Conservation (phyloP, 1,140 invertebrate species). For the Trypoxylus dichotomus region DNA sequence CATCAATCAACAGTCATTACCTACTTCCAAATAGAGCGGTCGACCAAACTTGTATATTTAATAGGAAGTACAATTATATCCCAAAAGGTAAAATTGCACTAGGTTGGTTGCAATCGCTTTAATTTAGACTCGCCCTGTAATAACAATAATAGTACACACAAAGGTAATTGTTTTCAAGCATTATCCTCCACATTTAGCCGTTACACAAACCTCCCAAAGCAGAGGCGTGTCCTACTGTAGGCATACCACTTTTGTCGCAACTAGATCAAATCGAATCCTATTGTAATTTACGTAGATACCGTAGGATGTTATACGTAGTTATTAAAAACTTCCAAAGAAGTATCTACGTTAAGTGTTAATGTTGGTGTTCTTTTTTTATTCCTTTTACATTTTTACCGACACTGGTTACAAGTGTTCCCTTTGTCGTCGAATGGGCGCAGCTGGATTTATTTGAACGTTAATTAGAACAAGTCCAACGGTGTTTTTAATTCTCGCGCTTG, state of each 20-base stretch:
- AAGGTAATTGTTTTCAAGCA: neutral
- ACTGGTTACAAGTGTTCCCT: neutral
- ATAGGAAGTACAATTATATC: too few relatives aligned
- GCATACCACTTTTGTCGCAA: neutral
- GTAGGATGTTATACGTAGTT: neutral
- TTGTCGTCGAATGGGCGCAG: neutral
- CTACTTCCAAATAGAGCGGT: too few relatives aligned
- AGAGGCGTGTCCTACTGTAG: neutral
- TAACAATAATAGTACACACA: neutral
- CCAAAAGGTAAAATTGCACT: too few relatives aligned
- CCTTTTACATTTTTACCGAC: neutral
- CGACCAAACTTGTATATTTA: too few relatives aligned
- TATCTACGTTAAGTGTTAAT: neutral
- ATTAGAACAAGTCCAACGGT: conserved; percentile 7
- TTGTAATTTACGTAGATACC: neutral
- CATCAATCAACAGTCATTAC: too few relatives aligned
- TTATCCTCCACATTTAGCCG: too few relatives aligned
- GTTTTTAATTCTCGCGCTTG: conserved; percentile 5
- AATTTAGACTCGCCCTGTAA: neutral
- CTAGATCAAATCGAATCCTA: neutral
- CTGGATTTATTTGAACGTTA: conserved; percentile 20
- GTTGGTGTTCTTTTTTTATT: neutral
- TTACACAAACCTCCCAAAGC: neutral
- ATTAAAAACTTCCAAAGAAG: neutral
- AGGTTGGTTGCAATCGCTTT: neutral